These are phyloP conservation scores for Sebastiscus albofasciatus DNA, from an alignment of 2,797 vertebrate species.

Conservation along the genomic window DNA sequence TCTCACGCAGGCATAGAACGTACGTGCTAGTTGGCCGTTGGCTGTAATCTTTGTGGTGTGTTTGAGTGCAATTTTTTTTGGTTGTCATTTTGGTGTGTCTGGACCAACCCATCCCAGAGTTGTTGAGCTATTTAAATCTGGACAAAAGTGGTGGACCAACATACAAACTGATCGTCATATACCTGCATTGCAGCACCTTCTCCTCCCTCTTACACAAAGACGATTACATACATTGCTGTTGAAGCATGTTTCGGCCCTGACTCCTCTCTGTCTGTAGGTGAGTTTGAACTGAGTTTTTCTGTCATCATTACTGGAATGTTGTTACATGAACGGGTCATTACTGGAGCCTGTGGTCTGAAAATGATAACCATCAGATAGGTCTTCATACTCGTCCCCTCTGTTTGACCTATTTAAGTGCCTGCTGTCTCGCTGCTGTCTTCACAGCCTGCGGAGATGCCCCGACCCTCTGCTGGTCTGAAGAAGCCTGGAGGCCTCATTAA, in stretches of 20 bases:
- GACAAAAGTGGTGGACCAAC: background rate
- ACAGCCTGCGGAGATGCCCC: constrained; percentile 1
- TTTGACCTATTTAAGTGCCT: constrained; percentile 30
- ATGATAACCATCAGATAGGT: constrained; percentile 26
- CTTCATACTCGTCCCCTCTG: background rate
- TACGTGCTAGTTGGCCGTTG: rapidly evolving
- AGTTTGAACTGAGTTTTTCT: background rate
- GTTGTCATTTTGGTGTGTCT: background rate
- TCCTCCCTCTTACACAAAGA: background rate
- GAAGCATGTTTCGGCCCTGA: background rate
- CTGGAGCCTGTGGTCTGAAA: background rate
- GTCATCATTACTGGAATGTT: background rate
- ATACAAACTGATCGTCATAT: background rate
- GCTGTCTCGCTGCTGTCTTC: constrained; percentile 16
- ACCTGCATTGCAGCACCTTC: background rate
- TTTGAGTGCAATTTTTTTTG: too few relatives aligned
- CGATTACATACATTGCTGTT: background rate
- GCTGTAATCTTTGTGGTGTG: too few relatives aligned
- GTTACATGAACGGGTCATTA: background rate
- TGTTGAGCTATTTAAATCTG: background rate
- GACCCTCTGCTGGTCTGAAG: constrained; percentile 23
- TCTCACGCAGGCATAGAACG: rapidly evolving
- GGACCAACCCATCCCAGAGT: background rate
- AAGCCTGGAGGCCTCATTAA: constrained; percentile 63
- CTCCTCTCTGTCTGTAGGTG: background rate